Base-by-base conservation (phyloP, 2,888 invertebrate genomes). In the Iphiclides podalirius region DNA sequence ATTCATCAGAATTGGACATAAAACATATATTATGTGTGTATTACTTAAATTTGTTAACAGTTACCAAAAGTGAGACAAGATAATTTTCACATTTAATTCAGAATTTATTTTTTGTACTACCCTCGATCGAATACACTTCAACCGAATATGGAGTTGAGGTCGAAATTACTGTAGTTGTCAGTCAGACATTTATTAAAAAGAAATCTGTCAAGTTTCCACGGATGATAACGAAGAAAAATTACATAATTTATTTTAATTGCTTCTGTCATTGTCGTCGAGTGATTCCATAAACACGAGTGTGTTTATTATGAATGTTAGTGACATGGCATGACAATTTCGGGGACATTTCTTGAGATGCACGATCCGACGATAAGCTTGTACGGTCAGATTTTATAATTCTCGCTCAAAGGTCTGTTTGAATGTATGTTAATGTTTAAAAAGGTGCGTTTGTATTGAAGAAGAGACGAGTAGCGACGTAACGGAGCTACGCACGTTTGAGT, bases 311-410 rank as follows among this genome's bases (percentile, higher is more conserved):
- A 48, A 42, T 33, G 28, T 48, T 37, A 26, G 4, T 26, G 15
- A 28, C 47, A 47, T 37, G 23, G 8, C 17, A 20, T 23, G 38
- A 44, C 34, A 35, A 39, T 38, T 49, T 49, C 15, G 37, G 17
- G 33, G 31, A 14, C 37, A 15, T 43, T 38, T n/a, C n/a, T 34
- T 26, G 23, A 49, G 17, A 49, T 31, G 17, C 36, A 50, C 36
- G 44, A 50, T 44, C 12, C 23, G n/a, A 20, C 36, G 45, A 45
- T 45, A 50, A 45, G 50, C 50, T 28, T 40, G 20, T 50, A 41
- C 20, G 35, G 40, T n/a, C 12, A 17, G 7, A 11, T 40, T 44
- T 48, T 43, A 49, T 50, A 45, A 50, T 40, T 40, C 31, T 11
- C 31, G 9, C 50, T 40, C 17, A 40, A 39, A 34, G 34, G 33